A percentile compares a stretch with the other conserved stretches of the same genome.
Conservation (phyloP, 2,888 invertebrate species). For the Athalia rosae region DNA sequence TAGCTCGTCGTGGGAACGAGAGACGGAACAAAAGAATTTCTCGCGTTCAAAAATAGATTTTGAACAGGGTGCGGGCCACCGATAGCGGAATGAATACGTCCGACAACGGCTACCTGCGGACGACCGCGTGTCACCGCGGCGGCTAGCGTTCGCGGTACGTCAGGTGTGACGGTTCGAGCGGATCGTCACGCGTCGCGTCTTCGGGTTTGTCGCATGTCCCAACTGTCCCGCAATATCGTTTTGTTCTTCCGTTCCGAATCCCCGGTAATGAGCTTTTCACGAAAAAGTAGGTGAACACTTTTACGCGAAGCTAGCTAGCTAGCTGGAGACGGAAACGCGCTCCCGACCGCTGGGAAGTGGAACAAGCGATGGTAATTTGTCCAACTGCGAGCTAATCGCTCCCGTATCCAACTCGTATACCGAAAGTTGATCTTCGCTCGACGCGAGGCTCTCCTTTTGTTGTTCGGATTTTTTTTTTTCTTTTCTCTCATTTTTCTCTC, state of each 20-base stretch:
- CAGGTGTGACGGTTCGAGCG: slow-evolving; percentile 3
- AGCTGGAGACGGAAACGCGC: slow-evolving; percentile 7
- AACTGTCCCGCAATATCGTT: slow-evolving; percentile 8
- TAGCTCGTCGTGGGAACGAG: slow-evolving; percentile 20
- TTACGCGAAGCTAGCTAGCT: too few species aligned
- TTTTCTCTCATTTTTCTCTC: not conserved
- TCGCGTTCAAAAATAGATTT: too few species aligned
- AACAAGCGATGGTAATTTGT: slow-evolving; percentile 28
- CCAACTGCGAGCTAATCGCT: slow-evolving; percentile 25
- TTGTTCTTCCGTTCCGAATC: slow-evolving; percentile 37
- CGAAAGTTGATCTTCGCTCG: too few species aligned
- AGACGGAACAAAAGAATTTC: slow-evolving; percentile 4
- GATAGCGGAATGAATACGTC: too few species aligned
- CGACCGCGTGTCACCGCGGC: not conserved
- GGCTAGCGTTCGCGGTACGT: not conserved
- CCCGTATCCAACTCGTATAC: not conserved
- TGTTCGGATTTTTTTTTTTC: not conserved
- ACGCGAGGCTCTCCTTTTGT: not conserved
- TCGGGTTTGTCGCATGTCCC: slow-evolving; percentile 8
- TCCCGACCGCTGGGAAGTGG: slow-evolving; percentile 10
- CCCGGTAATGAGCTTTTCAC: slow-evolving; percentile 15
- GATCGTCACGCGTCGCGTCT: slow-evolving; percentile 33
- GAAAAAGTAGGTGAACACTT: slow-evolving; percentile 25
- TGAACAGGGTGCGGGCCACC: too few species aligned
- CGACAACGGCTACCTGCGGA: too few species aligned